A percentile compares a stretch with the other conserved stretches of the same genome.
Conservation (phyloP, 2,797 vertebrate genomes). For the Takifugu rubripes region DNA sequence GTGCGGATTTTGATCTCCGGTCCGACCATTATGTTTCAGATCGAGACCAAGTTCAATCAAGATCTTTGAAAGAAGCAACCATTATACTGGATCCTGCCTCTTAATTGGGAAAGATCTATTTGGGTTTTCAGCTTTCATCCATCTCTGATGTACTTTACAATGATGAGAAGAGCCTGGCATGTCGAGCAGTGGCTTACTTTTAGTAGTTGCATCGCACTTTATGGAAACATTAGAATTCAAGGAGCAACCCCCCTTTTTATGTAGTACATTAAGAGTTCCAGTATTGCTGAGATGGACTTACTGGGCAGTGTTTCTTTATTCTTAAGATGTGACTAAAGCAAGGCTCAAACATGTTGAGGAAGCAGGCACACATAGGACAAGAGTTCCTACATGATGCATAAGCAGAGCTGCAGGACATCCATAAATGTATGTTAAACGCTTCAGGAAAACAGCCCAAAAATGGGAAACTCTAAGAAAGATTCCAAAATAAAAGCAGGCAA, state of each 20-base stretch:
- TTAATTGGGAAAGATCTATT: conserved; percentile 7
- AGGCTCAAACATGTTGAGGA: too few species aligned
- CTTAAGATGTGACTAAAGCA: too few species aligned
- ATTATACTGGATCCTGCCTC: conserved; percentile 4
- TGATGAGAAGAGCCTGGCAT: conserved; percentile 6
- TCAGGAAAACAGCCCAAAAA: conserved; percentile 17
- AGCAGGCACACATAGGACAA: background rate
- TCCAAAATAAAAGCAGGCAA: conserved; percentile 21
- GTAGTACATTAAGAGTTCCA: background rate
- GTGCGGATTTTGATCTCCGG: conserved; percentile 8
- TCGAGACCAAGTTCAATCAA: conserved; percentile 4
- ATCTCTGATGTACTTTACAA: conserved; percentile 11
- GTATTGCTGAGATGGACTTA: too few species aligned
- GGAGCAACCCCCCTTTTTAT: background rate
- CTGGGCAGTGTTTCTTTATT: too few species aligned
- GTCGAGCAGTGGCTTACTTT: conserved; percentile 2
- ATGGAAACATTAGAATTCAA: conserved; percentile 4
- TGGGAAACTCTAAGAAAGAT: conserved; percentile 16
- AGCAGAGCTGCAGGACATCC: background rate
- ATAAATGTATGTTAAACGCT: conserved; percentile 2
- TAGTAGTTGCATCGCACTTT: background rate
- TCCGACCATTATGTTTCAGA: conserved; percentile 1
- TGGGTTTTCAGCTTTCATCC: background rate
- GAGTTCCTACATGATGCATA: background rate
- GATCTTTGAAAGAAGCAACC: conserved; percentile 3